phyloP scores from a whole-genome alignment of 2,888 invertebrate genomes.

The Pilophorus perplexus region DNA sequence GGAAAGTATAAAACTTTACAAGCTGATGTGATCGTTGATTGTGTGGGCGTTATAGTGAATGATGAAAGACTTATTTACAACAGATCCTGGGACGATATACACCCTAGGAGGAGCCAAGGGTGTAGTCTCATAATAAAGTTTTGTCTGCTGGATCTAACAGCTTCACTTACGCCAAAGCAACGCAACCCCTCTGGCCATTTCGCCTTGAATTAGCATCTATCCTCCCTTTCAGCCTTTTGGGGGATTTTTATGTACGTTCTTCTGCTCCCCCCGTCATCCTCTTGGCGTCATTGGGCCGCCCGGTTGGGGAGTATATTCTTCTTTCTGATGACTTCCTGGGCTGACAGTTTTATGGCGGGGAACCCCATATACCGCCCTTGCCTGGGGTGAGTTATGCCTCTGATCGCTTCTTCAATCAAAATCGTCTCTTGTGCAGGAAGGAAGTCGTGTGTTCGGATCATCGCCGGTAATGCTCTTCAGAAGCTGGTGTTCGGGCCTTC shows the following conservation, averaged over 20 bases:
- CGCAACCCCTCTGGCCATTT: conserved; percentile 9
- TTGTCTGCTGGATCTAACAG: conserved; percentile 38
- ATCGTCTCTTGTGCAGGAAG: conserved; percentile 33
- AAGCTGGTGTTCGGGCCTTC: no score
- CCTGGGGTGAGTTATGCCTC: conserved; percentile 32
- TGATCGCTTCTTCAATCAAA: conserved; percentile 40
- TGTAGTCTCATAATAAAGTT: conserved; percentile 29
- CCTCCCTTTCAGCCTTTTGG: conserved; percentile 30
- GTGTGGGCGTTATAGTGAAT: conserved; percentile 1
- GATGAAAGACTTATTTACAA: conserved; percentile 31
- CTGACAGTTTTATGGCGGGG: conserved; percentile 36
- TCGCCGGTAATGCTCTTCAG: no score
- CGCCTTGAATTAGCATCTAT: conserved; percentile 32
- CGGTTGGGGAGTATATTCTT: conserved; percentile 29
- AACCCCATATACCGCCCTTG: conserved; percentile 7
- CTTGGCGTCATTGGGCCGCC: conserved; percentile 20
- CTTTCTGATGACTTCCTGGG: conserved; percentile 40
- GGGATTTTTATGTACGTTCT: conserved; percentile 28
- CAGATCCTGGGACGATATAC: conserved; percentile 27
- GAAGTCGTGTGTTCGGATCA: conserved; percentile 36
- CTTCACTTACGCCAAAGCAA: conserved; percentile 23
- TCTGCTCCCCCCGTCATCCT: neutral
- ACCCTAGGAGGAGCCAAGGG: neutral
- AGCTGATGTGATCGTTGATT: no score
- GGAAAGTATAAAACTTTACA: no score